Percentiles rank a stretch among this genome's conserved stretches.
Conservation (phyloP, 2,113 vertebrate genomes). For the Varanus salvator region DNA sequence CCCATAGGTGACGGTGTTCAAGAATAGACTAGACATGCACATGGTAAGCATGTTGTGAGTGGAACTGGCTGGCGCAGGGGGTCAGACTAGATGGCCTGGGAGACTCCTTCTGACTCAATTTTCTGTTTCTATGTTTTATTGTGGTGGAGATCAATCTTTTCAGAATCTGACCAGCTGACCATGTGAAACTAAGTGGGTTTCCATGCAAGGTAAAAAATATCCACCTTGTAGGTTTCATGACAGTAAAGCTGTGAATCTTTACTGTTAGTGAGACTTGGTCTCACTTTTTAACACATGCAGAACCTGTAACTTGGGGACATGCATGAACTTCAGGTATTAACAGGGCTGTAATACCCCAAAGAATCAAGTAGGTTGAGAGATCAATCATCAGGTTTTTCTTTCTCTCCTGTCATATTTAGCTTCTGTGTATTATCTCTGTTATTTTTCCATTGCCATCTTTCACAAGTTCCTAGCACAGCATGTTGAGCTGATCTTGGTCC, state of each 20-base stretch:
- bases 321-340: not conserved
- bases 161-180: not conserved
- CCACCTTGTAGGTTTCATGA: not conserved
- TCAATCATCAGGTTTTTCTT: slow-evolving; percentile 5
- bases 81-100: no score
- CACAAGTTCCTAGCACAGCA: not conserved
- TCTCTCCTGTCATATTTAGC: not conserved
- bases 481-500: not conserved
- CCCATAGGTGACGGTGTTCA: no score
- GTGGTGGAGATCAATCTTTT: not conserved
- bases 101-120: no score
- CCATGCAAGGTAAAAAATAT: not conserved
- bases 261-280: not conserved
- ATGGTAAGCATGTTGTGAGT: no score
- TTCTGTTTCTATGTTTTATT: not conserved
- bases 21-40: no score
- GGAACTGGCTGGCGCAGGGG: no score
- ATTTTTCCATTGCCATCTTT: slow-evolving; percentile 26
- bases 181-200: not conserved
- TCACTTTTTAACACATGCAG: not conserved
- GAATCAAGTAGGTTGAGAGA: not conserved
- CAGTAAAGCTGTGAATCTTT: not conserved
- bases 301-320: not conserved
- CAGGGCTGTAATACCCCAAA: not conserved
- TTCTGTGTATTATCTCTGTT: not conserved